phyloP scores from a whole-genome alignment of 2,797 vertebrate genomes.

The Amblyopsis hoosieri region DNA sequence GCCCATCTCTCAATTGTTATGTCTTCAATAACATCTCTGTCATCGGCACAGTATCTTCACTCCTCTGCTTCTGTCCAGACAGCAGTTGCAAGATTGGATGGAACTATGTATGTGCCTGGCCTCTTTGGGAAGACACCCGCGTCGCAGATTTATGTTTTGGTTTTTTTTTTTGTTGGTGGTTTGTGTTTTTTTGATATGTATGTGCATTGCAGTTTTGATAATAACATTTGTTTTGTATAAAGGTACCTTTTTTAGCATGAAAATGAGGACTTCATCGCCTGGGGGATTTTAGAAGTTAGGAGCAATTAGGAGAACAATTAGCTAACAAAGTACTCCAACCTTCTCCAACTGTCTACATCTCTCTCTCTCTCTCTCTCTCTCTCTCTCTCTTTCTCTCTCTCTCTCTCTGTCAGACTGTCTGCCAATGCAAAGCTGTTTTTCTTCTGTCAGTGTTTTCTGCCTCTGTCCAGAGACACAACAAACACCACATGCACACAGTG shows the following conservation, averaged over 20 bases:
- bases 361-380: neutral
- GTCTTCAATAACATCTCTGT: slow-evolving; percentile 57
- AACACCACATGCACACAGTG: neutral
- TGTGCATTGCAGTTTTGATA: neutral
- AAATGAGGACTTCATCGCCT: neutral
- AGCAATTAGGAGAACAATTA: too few relatives aligned
- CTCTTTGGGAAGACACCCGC: slow-evolving; percentile 16
- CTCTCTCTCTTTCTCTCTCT: slow-evolving; percentile 11
- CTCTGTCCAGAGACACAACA: slow-evolving; percentile 4
- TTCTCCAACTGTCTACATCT: neutral
- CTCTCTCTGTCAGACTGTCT: slow-evolving; percentile 4
- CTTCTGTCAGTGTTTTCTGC: neutral
- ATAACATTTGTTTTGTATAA: too few relatives aligned
- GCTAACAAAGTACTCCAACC: neutral
- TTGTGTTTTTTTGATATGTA: slow-evolving; percentile 15
- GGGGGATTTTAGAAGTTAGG: neutral
- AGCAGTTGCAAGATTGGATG: slow-evolving; percentile 42
- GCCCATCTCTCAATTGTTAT: slow-evolving; percentile 57
- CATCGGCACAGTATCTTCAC: slow-evolving; percentile 50
- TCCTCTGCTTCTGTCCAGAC: slow-evolving; percentile 57
- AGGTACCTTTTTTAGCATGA: neutral
- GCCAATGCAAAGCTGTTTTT: neutral
- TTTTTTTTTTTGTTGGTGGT: slow-evolving; percentile 16
- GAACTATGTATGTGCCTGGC: slow-evolving; percentile 49
- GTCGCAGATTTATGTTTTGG: neutral